phyloP scores from a whole-genome alignment of 2,888 invertebrate genomes.

The Dascillus cervinus region DNA sequence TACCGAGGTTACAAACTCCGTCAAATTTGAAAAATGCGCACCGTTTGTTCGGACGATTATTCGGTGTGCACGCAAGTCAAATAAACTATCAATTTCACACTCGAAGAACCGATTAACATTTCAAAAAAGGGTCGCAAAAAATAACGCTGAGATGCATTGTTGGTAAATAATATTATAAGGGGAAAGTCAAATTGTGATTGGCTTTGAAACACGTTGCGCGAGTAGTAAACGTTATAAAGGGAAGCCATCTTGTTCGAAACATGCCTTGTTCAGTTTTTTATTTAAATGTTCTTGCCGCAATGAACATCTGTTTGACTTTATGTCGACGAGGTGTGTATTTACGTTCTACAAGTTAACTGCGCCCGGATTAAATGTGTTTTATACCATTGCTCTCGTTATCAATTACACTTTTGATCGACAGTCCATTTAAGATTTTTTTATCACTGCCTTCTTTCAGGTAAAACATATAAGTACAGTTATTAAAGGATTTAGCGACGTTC shows the following conservation, averaged over 20 bases:
- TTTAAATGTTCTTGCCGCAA: conserved; percentile 10
- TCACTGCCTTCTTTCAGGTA: no score
- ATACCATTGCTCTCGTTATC: no score
- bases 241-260: conserved; percentile 19
- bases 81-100: conserved; percentile 32
- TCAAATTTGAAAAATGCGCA: conserved; percentile 8
- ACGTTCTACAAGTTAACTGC: no score
- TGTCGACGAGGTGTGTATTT: neutral
- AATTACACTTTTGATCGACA: no score
- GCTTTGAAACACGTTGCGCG: conserved; percentile 11
- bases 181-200: conserved; percentile 16
- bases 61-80: conserved; percentile 20
- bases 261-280: conserved; percentile 14
- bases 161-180: conserved; percentile 16
- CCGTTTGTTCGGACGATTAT: conserved; percentile 13
- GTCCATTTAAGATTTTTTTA: no score
- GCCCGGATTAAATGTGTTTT: no score
- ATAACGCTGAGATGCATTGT: conserved; percentile 14
- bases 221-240: conserved; percentile 9
- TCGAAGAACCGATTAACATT: conserved; percentile 20
- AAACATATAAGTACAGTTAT: no score
- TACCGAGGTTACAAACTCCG: conserved; percentile 1
- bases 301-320: conserved; percentile 9
- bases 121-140: conserved; percentile 12
- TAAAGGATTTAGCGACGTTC: no score